Evolutionary conservation across 2,797 vertebrate species (phyloP), one percentile per base, ranked within the genome.

Genomic region (Smutsia gigantea): DNA sequence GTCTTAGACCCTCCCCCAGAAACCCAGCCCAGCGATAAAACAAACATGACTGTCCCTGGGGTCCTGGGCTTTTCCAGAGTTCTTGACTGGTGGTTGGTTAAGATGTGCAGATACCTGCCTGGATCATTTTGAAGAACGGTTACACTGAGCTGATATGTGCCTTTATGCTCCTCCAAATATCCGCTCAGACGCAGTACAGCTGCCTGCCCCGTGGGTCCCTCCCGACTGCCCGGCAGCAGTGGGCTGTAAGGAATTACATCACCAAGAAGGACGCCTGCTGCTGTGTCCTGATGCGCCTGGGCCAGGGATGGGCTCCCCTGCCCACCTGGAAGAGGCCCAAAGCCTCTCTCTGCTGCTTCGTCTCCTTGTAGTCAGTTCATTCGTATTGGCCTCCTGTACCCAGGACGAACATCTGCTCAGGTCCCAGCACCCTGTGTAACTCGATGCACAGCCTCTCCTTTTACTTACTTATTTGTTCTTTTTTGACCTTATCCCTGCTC

Each of bases 151-250:
- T 25, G 9, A 5, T 4, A 2, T 0, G 5, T n/a, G 63, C 15
- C 53, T 53, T 39, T 11, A 7, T 59, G 27, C 34, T 29, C 39
- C 49, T 59, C n/a, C 66, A 34, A 10, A 68, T 27, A 64, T 8
- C 15, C 4, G 0, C 19, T 12, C 34, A 0, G 18, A 10, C 1
- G 21, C 1, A 13, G 25, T 0, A 1, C 34, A 13, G 29, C 37
- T 4, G 0, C 55, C 0, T 0, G 71, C 39, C 55, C 25, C 9
- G 10, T 0, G 12, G 5, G 27, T 34, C 21, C 4, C 23, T 66
- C 79, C 42, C 11, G 83, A 63, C 13, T 7, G 27, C 55, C 46
- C 3, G 18, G 37, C 34, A 53, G 9, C 7, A 5, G 1, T 39
- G 10, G 9, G 68, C 4, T 13, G 9, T 8, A 29, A 8, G 0